Base-by-base conservation (phyloP, 1,140 invertebrate genomes). In the Euwallacea similis region DNA sequence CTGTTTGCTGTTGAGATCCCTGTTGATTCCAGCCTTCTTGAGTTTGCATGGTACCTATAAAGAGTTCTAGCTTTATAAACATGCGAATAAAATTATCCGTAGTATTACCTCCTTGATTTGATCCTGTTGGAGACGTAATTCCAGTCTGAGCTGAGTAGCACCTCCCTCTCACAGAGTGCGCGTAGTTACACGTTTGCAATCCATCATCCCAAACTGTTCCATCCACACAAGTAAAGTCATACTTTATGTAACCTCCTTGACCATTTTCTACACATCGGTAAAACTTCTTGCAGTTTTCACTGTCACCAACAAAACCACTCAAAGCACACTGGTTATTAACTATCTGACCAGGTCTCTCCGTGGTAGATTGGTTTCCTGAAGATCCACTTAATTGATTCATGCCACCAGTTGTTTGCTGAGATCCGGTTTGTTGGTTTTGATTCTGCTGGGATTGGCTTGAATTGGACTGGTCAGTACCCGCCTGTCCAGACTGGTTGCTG, bases 271-370 rank as follows among this genome's bases (percentile, higher is more conserved):
- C 84, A 73, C 86, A 88, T 65, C 86, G 78, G 75, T 88, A 89
- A 75, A 90, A 90, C 73, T 85, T 87, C 71, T 82, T 84, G 76
- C 90, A 91, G 75, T 90, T 83, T 16, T 83, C 81, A 62, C 80
- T 77, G 73, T 88, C 83, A 9, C 81, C 82, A 74, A 84, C 82
- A 74, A 88, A 89, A 44, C 87, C 87, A 78, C 87, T 86, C 9
- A 80, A 69, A 8, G 70, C 74, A 77, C 88, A 90, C 41, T 65
- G 46, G 10, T 59, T 77, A 73, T 69, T 67, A 43, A n/a, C 15
- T 9, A 70, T 9, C 43, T 73, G 67, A 15, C 72, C 72, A n/a
- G 70, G 54, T 70, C 21, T 33, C 4, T 1, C 21, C 4, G 21
- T 33, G 21, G 21, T 33, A 33, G 21, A 4, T 33, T 33, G 21